A percentile compares a stretch with the other conserved stretches of the same genome.
These are phyloP conservation scores for Clarias batrachus DNA, from an alignment of 2,113 vertebrate species.

Conservation along the genomic window DNA sequence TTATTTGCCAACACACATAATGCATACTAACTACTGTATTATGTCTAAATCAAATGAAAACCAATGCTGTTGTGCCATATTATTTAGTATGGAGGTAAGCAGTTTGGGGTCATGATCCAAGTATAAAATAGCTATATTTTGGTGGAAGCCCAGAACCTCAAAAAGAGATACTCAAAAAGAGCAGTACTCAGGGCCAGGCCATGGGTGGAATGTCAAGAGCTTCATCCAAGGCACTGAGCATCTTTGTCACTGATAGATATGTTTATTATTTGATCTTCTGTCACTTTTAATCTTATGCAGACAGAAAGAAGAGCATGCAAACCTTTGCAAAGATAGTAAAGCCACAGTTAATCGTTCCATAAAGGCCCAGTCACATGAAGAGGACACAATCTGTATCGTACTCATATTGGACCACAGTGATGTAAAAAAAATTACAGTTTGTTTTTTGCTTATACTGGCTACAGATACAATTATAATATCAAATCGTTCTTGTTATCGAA, in stretches of 20 bases:
- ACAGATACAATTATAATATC: neutral
- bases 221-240: neutral
- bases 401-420: neutral
- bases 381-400: neutral
- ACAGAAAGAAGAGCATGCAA: neutral
- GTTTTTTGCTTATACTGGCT: neutral
- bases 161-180: neutral
- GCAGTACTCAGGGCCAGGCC: neutral
- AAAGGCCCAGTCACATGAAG: neutral
- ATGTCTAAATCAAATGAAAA: neutral
- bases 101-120: neutral
- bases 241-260: neutral
- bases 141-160: neutral
- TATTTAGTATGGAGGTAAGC: neutral
- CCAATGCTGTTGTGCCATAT: neutral
- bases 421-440: neutral
- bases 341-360: neutral
- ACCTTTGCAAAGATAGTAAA: neutral
- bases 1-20: neutral
- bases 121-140: neutral
- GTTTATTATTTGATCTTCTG: neutral
- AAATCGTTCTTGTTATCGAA: neutral
- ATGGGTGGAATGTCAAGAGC: neutral
- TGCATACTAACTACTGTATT: neutral
- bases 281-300: neutral